These are phyloP conservation scores for Electrophaes corylata DNA, from an alignment of 2,888 invertebrate species.

Conservation along the genomic window DNA sequence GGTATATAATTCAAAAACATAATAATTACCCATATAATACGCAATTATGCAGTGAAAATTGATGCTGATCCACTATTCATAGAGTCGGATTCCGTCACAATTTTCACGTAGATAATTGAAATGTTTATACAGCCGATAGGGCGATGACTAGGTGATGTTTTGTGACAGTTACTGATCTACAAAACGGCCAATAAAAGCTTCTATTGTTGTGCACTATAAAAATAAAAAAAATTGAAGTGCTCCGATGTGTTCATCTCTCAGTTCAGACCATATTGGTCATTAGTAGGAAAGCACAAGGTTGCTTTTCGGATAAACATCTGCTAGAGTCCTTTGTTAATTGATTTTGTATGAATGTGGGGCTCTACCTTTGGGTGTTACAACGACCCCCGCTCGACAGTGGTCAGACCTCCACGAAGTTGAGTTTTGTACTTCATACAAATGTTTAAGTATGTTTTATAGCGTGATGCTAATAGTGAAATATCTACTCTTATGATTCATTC, in stretches of 20 bases:
- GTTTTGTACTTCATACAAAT: background rate
- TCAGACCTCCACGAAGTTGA: slow-evolving; percentile 53
- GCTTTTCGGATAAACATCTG: slow-evolving; percentile 32
- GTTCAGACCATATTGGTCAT: slow-evolving; percentile 29
- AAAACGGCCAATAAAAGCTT: slow-evolving; percentile 76
- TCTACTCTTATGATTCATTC: no score
- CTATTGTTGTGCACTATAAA: slow-evolving; percentile 64
- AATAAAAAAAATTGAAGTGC: background rate
- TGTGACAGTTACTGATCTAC: slow-evolving; percentile 74
- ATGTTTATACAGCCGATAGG: slow-evolving; percentile 73
- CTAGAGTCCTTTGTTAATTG: slow-evolving; percentile 46
- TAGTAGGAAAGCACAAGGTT: slow-evolving; percentile 38
- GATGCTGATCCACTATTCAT: background rate
- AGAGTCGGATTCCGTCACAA: background rate
- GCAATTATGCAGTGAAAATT: background rate
- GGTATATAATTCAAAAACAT: no score
- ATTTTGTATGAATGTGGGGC: slow-evolving; percentile 56
- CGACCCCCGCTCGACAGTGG: slow-evolving; percentile 42
- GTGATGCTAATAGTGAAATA: background rate
- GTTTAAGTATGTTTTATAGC: background rate
- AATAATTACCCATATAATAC: background rate
- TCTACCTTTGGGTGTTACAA: slow-evolving; percentile 44
- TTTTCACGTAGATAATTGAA: slow-evolving; percentile 30
- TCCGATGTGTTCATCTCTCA: background rate
- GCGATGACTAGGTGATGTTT: slow-evolving; percentile 65